phyloP scores from a whole-genome alignment of 2,888 invertebrate species.

The Adineta ricciae region DNA sequence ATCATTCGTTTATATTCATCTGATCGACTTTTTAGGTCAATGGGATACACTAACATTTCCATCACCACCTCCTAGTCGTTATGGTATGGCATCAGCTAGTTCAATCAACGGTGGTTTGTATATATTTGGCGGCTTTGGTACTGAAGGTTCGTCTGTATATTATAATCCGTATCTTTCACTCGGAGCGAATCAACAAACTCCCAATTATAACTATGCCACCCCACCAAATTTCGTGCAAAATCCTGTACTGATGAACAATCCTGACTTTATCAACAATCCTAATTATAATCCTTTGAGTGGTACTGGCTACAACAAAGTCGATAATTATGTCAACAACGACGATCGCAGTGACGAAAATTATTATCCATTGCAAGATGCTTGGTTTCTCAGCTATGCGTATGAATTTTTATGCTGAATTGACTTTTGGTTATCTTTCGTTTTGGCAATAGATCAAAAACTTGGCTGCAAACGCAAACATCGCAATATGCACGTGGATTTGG shows the following conservation, averaged over 20 bases:
- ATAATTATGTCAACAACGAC: neutral
- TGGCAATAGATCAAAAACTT: neutral
- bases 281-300: neutral
- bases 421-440: too few species aligned
- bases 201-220: too few species aligned
- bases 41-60: neutral
- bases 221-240: neutral
- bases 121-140: conserved; percentile 4
- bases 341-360: neutral
- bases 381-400: neutral
- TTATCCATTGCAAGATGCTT: neutral
- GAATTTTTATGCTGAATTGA: too few species aligned
- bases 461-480: neutral
- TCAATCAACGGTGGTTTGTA: neutral
- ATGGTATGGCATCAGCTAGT: conserved; percentile 8
- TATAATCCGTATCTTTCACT: neutral
- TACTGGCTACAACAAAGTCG: neutral
- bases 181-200: neutral
- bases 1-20: too few species aligned
- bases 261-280: neutral
- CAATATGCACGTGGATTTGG: conserved; percentile 1
- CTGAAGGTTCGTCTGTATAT: neutral
- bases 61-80: neutral
- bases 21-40: neutral
- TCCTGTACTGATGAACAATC: neutral